These are phyloP conservation scores for Leptodactylus fallax DNA, from an alignment of 2,797 vertebrate genomes.

Conservation along the genomic window DNA sequence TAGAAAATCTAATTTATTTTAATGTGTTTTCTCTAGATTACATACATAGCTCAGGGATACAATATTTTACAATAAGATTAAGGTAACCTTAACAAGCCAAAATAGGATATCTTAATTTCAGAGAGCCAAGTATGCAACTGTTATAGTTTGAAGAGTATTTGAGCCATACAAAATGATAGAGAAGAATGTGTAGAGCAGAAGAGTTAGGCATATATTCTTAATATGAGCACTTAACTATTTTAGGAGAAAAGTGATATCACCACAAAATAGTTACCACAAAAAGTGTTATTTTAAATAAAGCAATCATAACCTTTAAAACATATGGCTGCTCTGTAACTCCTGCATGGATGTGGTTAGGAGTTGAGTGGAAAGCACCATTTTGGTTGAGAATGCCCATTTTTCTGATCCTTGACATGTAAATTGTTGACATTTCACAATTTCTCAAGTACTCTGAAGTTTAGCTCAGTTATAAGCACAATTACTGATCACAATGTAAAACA, in stretches of 20 bases:
- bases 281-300: conserved; percentile 44
- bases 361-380: conserved; percentile 29
- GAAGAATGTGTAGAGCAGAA: not conserved
- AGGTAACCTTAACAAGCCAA: not conserved
- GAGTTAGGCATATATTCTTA: not conserved
- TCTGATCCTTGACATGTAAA: conserved; percentile 34
- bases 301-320: conserved; percentile 43
- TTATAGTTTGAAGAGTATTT: conserved; percentile 1
- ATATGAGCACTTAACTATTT: conserved; percentile 18
- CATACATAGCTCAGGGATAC: conserved; percentile 13
- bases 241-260: conserved; percentile 44
- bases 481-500: not conserved
- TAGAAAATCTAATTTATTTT: conserved; percentile 46
- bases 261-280: conserved; percentile 49
- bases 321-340: conserved; percentile 22
- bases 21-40: conserved; percentile 14
- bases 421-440: conserved; percentile 40
- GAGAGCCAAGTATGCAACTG: not conserved
- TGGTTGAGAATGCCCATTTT: conserved; percentile 34
- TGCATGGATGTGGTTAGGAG: conserved; percentile 30
- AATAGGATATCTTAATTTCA: conserved; percentile 8
- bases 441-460: not conserved
- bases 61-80: conserved; percentile 39
- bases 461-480: not conserved
- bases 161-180: not conserved